Evolutionary conservation across 2,113 vertebrate species (phyloP), one percentile per base, ranked within the genome.

Genomic region (Gavialis gangeticus): DNA sequence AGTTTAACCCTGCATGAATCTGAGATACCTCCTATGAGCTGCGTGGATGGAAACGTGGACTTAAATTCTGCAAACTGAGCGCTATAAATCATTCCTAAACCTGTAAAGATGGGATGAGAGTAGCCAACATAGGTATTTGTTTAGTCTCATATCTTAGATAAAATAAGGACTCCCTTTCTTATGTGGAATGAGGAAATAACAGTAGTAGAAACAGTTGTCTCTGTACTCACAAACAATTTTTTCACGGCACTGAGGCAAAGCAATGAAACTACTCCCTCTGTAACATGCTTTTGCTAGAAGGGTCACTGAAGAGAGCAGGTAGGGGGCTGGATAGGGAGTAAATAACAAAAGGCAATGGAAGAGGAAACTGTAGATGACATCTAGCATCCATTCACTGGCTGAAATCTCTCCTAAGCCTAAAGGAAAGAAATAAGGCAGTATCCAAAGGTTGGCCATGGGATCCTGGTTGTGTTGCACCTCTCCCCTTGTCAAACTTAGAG

Each of bases 61-160:
- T 46, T 46, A 46, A 46, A 84, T 4, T 14, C 22, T 0, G 12
- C 73, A 93, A 88, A 88, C 12, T 24, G 76, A 92, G 37, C 69
- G 62, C 34, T 46, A 46, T 46, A 46, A 46, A 46, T 9, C 46
- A 46, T 46, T 46, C 46, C 46, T 46, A 46, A 46, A 46, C 58
- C 84, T 91, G 90, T 81, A 85, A 59, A 94, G 90, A 22, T 3
- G 15, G 28, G 17, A 22, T 37, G 62, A 90, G n/a, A 94, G 56
- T 22, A 82, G 89, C 54, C 34, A 66, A 62, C 58, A 73, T 64
- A 89, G 73, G 37, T 24, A 79, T 56, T 83, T 16, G 9, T 63
- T 87, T n/a, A 58, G 18, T 69, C 80, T 88, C 76, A 30, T 91
- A 83, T 79, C 2, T n/a, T 28, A 30, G 73, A 58, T 30, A 63